Base-by-base conservation (phyloP, 2,888 invertebrate genomes). In the Aporophyla lueneburgensis region DNA sequence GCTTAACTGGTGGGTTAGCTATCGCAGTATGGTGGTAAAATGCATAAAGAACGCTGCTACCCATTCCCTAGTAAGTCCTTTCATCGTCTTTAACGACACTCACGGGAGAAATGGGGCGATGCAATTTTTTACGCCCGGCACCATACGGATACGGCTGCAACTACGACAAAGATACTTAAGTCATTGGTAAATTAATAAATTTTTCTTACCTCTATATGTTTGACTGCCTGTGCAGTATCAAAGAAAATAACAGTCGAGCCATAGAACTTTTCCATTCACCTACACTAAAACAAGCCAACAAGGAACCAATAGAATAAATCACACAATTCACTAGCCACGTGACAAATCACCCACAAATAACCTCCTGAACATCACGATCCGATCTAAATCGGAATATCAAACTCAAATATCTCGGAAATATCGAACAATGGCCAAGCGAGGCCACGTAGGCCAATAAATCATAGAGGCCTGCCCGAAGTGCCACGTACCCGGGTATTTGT, bases 361-460 rank as follows among this genome's bases (percentile, higher is more conserved):
- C 83, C 74, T 83, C 66, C 62, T 71, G 71, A 81, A 78, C 86
- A 83, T 87, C 88, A 85, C 86, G 80, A 83, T 83, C 83, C 76
- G 84, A 87, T 89, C 86, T 80, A 77, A 88, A 88, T 86, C 84
- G 80, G 79, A 88, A 87, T 87, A 87, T 86, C 86, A 74, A 76
- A 84, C 76, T 77, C 80, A 73, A 84, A 87, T 84, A 86, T 88
- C 88, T 86, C 84, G 79, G 86, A 83, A 85, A 89, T 86, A 89
- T 87, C 86, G 85, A 77, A 87, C 90, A 89, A 88, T 87, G 81
- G 80, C 78, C 70, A 43, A 78, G 80, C 86, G 86, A 84, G 85
- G 87, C 89, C 89, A 88, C 89, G 88, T 89, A 84, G 81, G 81
- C 81, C 80, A 71, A 89, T 89, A 89, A 89, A 89, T 89, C 90